A percentile compares a stretch with the other conserved stretches of the same genome.
phyloP scores from a whole-genome alignment of 2,888 invertebrate genomes.

The Gisinianus flammeolus region DNA sequence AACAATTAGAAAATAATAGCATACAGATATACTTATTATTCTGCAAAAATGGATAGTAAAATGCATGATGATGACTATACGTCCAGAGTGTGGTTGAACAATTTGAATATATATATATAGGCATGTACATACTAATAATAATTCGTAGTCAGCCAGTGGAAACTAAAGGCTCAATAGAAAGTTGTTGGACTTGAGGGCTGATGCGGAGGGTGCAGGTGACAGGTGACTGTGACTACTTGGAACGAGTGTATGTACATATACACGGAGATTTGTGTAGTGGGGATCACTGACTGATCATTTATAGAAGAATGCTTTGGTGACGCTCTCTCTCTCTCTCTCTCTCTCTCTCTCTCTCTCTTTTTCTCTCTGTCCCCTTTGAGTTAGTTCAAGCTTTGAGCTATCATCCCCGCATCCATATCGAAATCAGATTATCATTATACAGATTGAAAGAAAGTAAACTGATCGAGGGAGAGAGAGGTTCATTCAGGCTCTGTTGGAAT shows the following conservation, averaged over 20 bases:
- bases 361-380: too few species aligned
- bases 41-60: too few species aligned
- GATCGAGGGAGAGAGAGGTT: conserved; percentile 13
- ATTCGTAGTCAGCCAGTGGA: neutral
- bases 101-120: too few species aligned
- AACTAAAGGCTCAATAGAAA: neutral
- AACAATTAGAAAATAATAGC: too few species aligned
- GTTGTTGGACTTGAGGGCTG: conserved; percentile 3
- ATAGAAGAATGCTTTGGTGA: conserved; percentile 13
- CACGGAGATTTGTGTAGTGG: neutral
- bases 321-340: neutral
- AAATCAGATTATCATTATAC: conserved; percentile 34
- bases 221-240: conserved; percentile 25
- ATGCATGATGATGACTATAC: too few species aligned
- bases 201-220: conserved; percentile 19
- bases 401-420: conserved; percentile 30
- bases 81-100: too few species aligned
- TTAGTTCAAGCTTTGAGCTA: neutral
- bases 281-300: conserved; percentile 2
- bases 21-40: too few species aligned
- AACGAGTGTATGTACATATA: neutral
- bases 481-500: conserved; percentile 1
- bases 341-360: neutral
- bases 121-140: too few species aligned
- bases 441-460: conserved; percentile 26